phyloP scores from a whole-genome alignment of 2,113 vertebrate species.

The Phyllostomus discolor region DNA sequence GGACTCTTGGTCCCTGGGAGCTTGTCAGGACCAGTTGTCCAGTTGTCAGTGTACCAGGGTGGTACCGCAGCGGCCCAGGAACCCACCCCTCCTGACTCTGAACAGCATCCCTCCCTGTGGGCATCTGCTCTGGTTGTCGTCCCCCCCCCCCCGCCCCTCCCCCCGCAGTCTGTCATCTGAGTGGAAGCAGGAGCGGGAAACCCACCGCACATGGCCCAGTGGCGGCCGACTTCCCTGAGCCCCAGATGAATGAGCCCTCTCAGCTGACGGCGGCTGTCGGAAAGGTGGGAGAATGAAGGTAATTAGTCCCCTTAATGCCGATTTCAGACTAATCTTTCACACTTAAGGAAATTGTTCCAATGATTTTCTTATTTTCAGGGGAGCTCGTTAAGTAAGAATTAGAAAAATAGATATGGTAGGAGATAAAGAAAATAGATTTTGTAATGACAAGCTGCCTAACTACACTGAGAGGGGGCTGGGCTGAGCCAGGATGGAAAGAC shows the following conservation, averaged over 20 bases:
- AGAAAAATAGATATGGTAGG: constrained; percentile 75
- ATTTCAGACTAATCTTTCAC: constrained; percentile 80
- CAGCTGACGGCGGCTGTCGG: constrained; percentile 64
- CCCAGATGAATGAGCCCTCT: constrained; percentile 50
- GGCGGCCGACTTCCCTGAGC: constrained; percentile 43
- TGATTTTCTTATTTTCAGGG: constrained; percentile 80
- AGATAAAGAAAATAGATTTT: constrained; percentile 72
- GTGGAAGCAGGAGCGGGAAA: background rate
- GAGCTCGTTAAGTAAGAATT: constrained; percentile 80
- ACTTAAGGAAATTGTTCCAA: constrained; percentile 80
- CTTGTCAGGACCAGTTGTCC: fast-evolving
- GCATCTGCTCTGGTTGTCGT: background rate
- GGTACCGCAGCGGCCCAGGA: background rate
- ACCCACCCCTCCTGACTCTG: background rate
- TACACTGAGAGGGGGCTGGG: background rate
- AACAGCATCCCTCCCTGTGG: background rate
- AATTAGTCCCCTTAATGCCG: constrained; percentile 77
- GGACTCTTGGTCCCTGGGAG: background rate
- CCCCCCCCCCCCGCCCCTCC: too few species aligned
- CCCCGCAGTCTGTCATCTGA: too few species aligned
- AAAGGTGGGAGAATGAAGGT: constrained; percentile 67
- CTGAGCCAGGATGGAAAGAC: background rate
- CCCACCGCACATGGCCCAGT: background rate
- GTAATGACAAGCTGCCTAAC: constrained; percentile 60
- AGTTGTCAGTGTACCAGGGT: background rate